Percentiles rank a stretch among this genome's conserved stretches.
These are phyloP conservation scores for Bujurquina vittata DNA, from an alignment of 2,113 vertebrate species.

Conservation along the genomic window DNA sequence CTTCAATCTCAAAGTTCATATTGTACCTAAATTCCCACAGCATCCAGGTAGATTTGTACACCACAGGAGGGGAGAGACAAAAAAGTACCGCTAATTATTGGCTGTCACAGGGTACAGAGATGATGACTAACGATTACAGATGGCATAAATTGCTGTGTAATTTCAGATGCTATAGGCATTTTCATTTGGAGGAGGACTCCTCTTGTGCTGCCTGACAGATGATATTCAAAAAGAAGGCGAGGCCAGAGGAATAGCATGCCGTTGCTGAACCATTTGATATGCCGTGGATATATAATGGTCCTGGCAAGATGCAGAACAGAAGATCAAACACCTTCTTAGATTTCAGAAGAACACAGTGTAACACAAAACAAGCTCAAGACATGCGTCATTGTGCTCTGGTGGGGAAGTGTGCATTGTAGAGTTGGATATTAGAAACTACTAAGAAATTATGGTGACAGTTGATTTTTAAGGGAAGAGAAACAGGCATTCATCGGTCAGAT, in stretches of 20 bases:
- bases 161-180: slow-evolving; percentile 75
- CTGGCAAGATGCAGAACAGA: slow-evolving; percentile 49
- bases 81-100: slow-evolving; percentile 78
- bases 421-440: not conserved
- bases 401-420: not conserved
- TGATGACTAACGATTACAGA: slow-evolving; percentile 75
- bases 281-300: slow-evolving; percentile 59
- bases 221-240: slow-evolving; percentile 71
- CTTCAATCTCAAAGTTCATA: slow-evolving; percentile 58
- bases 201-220: slow-evolving; percentile 74
- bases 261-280: slow-evolving; percentile 66
- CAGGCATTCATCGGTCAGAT: slow-evolving; percentile 42
- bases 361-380: slow-evolving; percentile 52
- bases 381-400: not conserved
- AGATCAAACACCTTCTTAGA: slow-evolving; percentile 68
- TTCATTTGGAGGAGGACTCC: slow-evolving; percentile 74
- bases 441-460: not conserved
- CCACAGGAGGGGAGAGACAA: slow-evolving; percentile 47
- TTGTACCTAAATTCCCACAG: slow-evolving; percentile 44
- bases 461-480: slow-evolving; percentile 1
- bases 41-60: slow-evolving; percentile 62
- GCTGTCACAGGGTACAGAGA: slow-evolving; percentile 69
- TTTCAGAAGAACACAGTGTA: slow-evolving; percentile 54
- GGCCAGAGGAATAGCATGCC: slow-evolving; percentile 61
- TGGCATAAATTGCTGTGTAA: slow-evolving; percentile 86